Percentiles rank a stretch among this genome's conserved stretches.
These are phyloP conservation scores for Gryon sp. DNA, from an alignment of 1,140 invertebrate species.

Conservation along the genomic window DNA sequence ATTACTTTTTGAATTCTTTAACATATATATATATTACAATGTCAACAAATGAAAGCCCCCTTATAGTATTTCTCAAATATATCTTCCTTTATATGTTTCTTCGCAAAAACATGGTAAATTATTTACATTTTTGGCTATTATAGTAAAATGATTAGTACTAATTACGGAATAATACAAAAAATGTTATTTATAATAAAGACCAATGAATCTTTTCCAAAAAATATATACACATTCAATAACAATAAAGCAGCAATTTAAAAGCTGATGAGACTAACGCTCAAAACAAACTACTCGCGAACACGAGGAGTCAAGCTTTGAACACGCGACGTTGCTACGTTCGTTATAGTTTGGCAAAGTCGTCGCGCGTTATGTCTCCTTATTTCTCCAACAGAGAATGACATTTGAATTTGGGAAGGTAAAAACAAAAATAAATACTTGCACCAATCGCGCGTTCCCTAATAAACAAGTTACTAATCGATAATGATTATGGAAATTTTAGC, in stretches of 20 bases:
- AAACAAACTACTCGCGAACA: conserved; percentile 57
- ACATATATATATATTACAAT: too few relatives aligned
- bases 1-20: too few relatives aligned
- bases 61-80: too few relatives aligned
- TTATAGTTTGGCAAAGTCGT: conserved; percentile 46
- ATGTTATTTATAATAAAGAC: not conserved
- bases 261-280: conserved; percentile 54
- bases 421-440: conserved; percentile 22
- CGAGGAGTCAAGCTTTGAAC: conserved; percentile 39
- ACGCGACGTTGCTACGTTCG: conserved; percentile 57
- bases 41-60: too few relatives aligned
- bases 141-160: conserved; percentile 19
- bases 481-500: conserved; percentile 34
- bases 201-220: conserved; percentile 32
- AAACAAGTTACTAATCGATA: conserved; percentile 37
- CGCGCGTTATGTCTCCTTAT: conserved; percentile 27
- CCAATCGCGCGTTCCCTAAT: conserved; percentile 5
- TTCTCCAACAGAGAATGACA: conserved; percentile 55
- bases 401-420: conserved; percentile 55
- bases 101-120: too few relatives aligned
- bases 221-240: conserved; percentile 45
- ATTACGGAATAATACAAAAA: conserved; percentile 17
- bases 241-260: conserved; percentile 57
- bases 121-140: too few relatives aligned
- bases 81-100: too few relatives aligned